Conservation (phyloP, 1,140 invertebrate species). For the Chironomus tepperi region DNA sequence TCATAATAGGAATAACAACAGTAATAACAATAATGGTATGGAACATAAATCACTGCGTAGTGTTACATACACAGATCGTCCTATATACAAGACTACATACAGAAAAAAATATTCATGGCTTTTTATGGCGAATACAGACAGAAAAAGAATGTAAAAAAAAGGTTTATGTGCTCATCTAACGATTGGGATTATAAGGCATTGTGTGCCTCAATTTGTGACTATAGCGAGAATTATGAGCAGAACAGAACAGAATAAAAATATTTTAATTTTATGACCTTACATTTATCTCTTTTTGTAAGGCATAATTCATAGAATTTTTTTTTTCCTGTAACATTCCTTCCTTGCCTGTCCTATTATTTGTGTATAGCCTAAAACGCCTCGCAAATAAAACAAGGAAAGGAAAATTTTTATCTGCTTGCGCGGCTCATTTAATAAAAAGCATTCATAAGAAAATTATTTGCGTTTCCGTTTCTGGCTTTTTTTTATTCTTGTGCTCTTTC, state of each 20-base stretch:
- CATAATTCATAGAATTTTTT: conserved; percentile 1
- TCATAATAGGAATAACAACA: not conserved
- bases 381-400: no score
- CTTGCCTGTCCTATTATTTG: not conserved
- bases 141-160: not conserved
- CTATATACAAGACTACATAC: not conserved
- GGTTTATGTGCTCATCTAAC: conserved; percentile 12
- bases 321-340: not conserved
- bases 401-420: no score
- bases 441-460: no score
- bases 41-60: conserved; percentile 1
- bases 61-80: not conserved
- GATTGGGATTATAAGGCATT: conserved; percentile 12
- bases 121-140: not conserved
- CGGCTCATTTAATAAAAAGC: no score
- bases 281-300: conserved; percentile 14
- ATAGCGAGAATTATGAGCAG: not conserved
- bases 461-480: no score
- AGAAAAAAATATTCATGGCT: not conserved
- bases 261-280: conserved; percentile 6
- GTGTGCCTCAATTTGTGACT: not conserved
- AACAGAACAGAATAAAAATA: not conserved
- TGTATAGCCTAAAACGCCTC: no score
- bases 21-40: not conserved
- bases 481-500: not conserved